These are phyloP conservation scores for Sphaeridia pumilis DNA, from an alignment of 2,888 invertebrate genomes.

Conservation along the genomic window DNA sequence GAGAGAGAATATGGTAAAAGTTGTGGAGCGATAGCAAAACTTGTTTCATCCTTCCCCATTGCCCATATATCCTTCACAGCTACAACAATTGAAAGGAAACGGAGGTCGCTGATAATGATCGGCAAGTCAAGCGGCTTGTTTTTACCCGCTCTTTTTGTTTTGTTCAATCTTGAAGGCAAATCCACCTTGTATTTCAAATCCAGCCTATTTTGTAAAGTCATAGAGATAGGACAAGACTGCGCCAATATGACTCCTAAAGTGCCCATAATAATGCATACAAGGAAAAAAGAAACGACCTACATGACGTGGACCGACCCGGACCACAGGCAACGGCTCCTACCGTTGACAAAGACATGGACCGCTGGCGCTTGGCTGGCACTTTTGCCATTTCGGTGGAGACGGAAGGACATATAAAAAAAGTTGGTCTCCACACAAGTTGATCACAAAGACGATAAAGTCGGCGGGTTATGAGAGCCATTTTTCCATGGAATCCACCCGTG, in stretches of 20 bases:
- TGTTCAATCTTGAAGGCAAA: neutral
- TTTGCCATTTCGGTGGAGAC: too few relatives aligned
- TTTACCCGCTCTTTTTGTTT: neutral
- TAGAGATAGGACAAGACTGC: too few relatives aligned
- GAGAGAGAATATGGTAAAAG: neutral
- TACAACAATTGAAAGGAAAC: neutral
- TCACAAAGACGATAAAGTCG: conserved; percentile 1
- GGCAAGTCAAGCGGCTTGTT: neutral
- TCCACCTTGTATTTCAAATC: too few relatives aligned
- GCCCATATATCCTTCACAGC: too few relatives aligned
- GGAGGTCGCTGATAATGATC: neutral
- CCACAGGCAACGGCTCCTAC: too few relatives aligned
- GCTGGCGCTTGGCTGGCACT: too few relatives aligned
- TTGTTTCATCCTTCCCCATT: conserved; percentile 4
- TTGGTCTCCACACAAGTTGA: conserved; percentile 3
- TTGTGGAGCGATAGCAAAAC: neutral
- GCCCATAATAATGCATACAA: too few relatives aligned
- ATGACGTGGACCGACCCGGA: too few relatives aligned
- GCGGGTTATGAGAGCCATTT: conserved; percentile 2
- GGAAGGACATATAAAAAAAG: conserved; percentile 1
- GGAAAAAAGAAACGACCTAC: too few relatives aligned
- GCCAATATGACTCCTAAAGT: too few relatives aligned
- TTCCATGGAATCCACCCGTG: neutral
- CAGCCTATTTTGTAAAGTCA: too few relatives aligned
- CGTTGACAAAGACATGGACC: too few relatives aligned